phyloP scores from a whole-genome alignment of 53 echinoderm and acorn worm species.

The Arbacia lixula region DNA sequence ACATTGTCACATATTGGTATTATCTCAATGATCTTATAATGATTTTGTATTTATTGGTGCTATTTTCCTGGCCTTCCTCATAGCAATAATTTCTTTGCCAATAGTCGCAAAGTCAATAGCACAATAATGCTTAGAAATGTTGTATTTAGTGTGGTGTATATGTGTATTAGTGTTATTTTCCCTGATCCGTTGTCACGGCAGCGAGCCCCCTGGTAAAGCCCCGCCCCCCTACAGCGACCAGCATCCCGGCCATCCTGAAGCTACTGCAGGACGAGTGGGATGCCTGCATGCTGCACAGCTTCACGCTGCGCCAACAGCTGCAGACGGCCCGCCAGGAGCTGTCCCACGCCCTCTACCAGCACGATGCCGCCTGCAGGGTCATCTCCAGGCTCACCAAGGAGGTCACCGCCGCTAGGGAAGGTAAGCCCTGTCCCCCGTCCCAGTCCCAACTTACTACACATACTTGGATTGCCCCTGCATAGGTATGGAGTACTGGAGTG shows the following conservation, averaged over 20 bases:
- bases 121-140: too few relatives aligned
- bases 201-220: constrained; percentile 93
- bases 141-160: too few relatives aligned
- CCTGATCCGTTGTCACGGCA: too few relatives aligned
- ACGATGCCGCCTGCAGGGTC: constrained; percentile 98
- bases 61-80: too few relatives aligned
- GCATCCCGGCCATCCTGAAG: constrained; percentile 98
- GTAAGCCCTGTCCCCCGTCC: constrained; percentile 29
- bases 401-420: constrained; percentile 98
- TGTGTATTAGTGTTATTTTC: too few relatives aligned
- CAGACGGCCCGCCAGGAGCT: constrained; percentile 98
- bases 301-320: constrained; percentile 96
- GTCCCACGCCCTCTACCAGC: constrained; percentile 99
- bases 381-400: constrained; percentile 97
- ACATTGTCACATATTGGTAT: too few relatives aligned
- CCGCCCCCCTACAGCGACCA: constrained; percentile 96
- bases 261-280: constrained; percentile 99
- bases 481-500: too few relatives aligned
- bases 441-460: not conserved
- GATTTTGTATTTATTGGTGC: too few relatives aligned
- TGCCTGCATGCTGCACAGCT: constrained; percentile 99
- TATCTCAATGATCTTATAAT: too few relatives aligned
- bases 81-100: too few relatives aligned
- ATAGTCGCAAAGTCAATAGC: too few relatives aligned
- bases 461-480: too few relatives aligned